phyloP scores from a whole-genome alignment of 2,888 invertebrate species.

The Noctua fimbriata region DNA sequence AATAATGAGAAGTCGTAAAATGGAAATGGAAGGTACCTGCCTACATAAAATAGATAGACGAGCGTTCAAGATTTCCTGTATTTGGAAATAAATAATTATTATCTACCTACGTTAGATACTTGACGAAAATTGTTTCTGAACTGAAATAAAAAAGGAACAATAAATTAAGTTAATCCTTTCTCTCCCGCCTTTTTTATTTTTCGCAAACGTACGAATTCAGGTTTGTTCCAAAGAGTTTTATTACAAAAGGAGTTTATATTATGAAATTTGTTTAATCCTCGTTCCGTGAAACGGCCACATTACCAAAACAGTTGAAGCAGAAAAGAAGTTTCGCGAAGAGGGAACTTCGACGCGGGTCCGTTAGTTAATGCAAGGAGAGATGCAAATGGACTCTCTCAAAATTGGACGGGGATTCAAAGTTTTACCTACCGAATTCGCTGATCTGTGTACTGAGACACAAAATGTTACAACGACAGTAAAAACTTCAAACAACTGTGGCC shows the following conservation, averaged over 20 bases:
- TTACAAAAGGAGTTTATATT: slow-evolving; percentile 60
- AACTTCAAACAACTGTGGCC: slow-evolving; percentile 41
- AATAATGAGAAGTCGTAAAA: slow-evolving; percentile 67
- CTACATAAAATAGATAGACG: slow-evolving; percentile 53
- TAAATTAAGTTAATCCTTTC: slow-evolving; percentile 32
- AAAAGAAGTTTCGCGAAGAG: slow-evolving; percentile 68
- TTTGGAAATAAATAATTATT: slow-evolving; percentile 44
- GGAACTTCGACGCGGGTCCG: slow-evolving; percentile 70
- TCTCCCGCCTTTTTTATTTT: slow-evolving; percentile 22
- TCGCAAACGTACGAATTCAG: slow-evolving; percentile 41
- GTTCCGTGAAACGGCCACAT: slow-evolving; percentile 58
- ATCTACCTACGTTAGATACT: slow-evolving; percentile 24
- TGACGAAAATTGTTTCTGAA: slow-evolving; percentile 23
- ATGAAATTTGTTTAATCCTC: slow-evolving; percentile 66
- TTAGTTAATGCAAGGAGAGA: slow-evolving; percentile 80
- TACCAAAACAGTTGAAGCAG: slow-evolving; percentile 64
- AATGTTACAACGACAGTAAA: slow-evolving; percentile 40
- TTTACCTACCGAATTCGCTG: slow-evolving; percentile 79
- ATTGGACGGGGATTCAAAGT: slow-evolving; percentile 84
- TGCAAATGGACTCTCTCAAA: slow-evolving; percentile 84
- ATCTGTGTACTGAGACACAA: slow-evolving; percentile 62
- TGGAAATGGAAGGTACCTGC: slow-evolving; percentile 51
- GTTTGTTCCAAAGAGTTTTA: slow-evolving; percentile 61
- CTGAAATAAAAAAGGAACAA: slow-evolving; percentile 34
- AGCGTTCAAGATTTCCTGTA: slow-evolving; percentile 53